Base-by-base conservation (phyloP, 2,797 vertebrate genomes). In the Bucorvus abyssinicus region DNA sequence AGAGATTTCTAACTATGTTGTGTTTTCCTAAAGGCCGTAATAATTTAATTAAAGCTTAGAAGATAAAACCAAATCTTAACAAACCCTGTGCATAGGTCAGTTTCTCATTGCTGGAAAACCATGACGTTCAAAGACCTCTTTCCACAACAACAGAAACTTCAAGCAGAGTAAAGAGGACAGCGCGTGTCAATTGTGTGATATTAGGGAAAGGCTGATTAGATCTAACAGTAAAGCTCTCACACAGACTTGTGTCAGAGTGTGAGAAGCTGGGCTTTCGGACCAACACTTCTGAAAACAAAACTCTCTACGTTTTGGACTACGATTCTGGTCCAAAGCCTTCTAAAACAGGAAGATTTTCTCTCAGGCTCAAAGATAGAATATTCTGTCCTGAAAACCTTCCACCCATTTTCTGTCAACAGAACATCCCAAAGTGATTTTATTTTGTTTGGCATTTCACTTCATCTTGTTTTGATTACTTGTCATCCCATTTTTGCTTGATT, bases 21-120 rank as follows among this genome's bases (percentile, higher is more conserved):
- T 78, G 13, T 79, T 94, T 94, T 93, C 52, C 70, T 96, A 52
- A 90, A 88, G 59, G 55, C 82, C 52, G n/a, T 65, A 59, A 81
- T 73, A 76, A 88, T 84, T 92, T 84, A 83, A 79, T 76, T 89
- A 77, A 85, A 92, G 7, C 26, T 67, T 76, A 67, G 52, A 84
- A 65, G 63, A 86, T 63, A 75, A 95, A 87, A 12, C 1, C 9
- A 47, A 84, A 86, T 69, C n/a, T 75, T 89, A 55, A n/a, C 3
- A 49, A 65, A 68, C 17, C 84, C 38, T 44, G 7, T 2, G 20
- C 2, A 3, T 61, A 82, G 53, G 19, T 21, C 3, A 0, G 6
- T 42, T 93, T 84, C n/a, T 60, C 26, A n/a, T 34, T 78, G 52
- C 6, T 11, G 29, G 57, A 81, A 93, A 91, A 86, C 76, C 30